Base-by-base conservation (phyloP, 2,797 vertebrate genomes). In the Dendrocincla tyrannina region DNA sequence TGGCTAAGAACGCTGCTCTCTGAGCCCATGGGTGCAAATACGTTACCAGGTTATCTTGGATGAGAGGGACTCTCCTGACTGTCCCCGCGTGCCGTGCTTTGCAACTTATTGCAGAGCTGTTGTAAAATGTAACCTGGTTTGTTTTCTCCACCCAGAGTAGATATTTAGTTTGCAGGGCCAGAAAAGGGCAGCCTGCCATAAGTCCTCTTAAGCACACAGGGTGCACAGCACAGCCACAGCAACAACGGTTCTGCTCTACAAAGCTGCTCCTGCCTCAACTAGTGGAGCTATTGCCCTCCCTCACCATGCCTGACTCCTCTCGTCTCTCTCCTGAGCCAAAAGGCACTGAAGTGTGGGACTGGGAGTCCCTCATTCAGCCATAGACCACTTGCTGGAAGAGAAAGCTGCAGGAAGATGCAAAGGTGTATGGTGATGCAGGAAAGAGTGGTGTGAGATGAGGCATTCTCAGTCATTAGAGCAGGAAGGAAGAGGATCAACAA, bases 401-500 rank as follows among this genome's bases (percentile, higher is more conserved):
- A 79, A 87, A 35, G n/a, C 37, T 78, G 27, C 23, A 37, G 50
- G 50, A 60, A 69, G 67, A 82, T 30, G 28, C 27, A 63, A 89
- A 75, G 47, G 47, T 5, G 1, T 62, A 63, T 86, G 58, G 20
- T 5, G 1, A 53, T 0, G 1, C 72, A 88, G 85, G 76, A 56
- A 84, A 42, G 52, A 63, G 62, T 28, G 23, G 24, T 68, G 66
- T 72, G 84, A 92, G 63, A 50, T 75, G 46, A 84, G 76, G 42
- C 7, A 1, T 81, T 78, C 0, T 0, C 58, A 75, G 67, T 67
- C 2, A 0, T 93, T 96, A 52, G 63, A 66, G 84, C 70, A 92
- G 92, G 92, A 96, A 92, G 92, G 92, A 96, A 82, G 77, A 85
- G 58, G 55, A 73, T 66, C 63, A 56, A 52, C 28, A 4, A 0